Conservation (phyloP, 2,888 invertebrate species). For the Augochlorella aurata region DNA sequence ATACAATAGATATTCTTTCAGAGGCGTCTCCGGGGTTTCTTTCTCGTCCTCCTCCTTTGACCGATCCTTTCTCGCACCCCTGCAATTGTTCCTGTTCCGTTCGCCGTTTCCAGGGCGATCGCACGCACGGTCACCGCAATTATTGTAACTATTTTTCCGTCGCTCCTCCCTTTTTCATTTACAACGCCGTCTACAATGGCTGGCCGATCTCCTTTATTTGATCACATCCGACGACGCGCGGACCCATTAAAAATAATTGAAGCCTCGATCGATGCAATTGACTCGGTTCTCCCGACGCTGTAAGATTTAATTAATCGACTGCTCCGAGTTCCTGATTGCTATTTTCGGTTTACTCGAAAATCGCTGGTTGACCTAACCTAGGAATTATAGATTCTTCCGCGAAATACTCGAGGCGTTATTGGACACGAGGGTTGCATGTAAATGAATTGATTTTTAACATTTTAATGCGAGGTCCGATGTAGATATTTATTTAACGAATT, state of each 20-base stretch:
- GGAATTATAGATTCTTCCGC: too few species aligned
- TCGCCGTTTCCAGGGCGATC: background rate
- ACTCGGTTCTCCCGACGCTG: background rate
- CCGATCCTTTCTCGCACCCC: background rate
- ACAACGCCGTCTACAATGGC: background rate
- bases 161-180: background rate
- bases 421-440: too few species aligned
- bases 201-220: conserved; percentile 3
- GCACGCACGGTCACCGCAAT: conserved; percentile 18
- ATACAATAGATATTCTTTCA: conserved; percentile 44
- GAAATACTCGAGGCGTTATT: too few species aligned
- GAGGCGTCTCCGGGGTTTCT: conserved; percentile 4
- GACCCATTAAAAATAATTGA: conserved; percentile 8
- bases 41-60: background rate
- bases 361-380: too few species aligned
- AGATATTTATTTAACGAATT: too few species aligned
- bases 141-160: background rate
- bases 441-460: too few species aligned
- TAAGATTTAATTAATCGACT: background rate
- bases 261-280: background rate
- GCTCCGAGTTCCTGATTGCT: too few species aligned
- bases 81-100: background rate
- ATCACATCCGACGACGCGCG: background rate
- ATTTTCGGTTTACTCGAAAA: too few species aligned
- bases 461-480: too few species aligned